Base-by-base conservation (phyloP, 1,140 invertebrate genomes). In the Probaryconus sp. region DNA sequence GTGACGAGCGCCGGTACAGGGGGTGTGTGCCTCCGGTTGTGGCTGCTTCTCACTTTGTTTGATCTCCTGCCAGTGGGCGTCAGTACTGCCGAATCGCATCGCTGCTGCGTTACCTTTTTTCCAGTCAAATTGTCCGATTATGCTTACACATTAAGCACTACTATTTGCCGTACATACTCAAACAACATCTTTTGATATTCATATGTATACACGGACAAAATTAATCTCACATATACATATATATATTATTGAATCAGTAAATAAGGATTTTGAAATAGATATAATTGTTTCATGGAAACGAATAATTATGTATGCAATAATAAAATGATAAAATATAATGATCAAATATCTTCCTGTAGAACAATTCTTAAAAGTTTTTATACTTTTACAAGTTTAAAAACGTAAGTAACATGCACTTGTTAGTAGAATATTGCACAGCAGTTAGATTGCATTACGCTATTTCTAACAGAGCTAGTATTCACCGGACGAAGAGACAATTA, bases 31-130 rank as follows among this genome's bases (percentile, higher is more conserved):
- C 83, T 80, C 75, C 81, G 77, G 61, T 68, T 78, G 79, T 64
- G 81, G 81, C 69, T 82, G 83, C 61, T 84, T 83, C 80, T 83
- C 72, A 80, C 58, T 82, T 83, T 84, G 82, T 74, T 82, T 79
- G 78, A 55, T 78, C 81, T 81, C 76, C 82, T 83, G 82, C 80
- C 83, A 80, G 78, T 78, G 55, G 74, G 67, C 55, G 75, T 74
- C 58, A 83, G 51, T 42, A 67, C 77, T 58, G 78, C 73, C 67
- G 81, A 80, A 73, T 84, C 80, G 80, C 82, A 79, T 77, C 78
- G 81, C 65, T 83, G 83, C 68, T 84, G 83, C 78, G 79, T 81
- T 78, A 85, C 83, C 83, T 84, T 84, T 79, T 55, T 72, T 79
- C n/a, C 56, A 82, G 63, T 74, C 63, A 81, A 80, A 80, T 77